Percentiles rank a stretch among this genome's conserved stretches.
phyloP scores from a whole-genome alignment of 2,113 vertebrate species.

The Datnioides undecimradiatus region DNA sequence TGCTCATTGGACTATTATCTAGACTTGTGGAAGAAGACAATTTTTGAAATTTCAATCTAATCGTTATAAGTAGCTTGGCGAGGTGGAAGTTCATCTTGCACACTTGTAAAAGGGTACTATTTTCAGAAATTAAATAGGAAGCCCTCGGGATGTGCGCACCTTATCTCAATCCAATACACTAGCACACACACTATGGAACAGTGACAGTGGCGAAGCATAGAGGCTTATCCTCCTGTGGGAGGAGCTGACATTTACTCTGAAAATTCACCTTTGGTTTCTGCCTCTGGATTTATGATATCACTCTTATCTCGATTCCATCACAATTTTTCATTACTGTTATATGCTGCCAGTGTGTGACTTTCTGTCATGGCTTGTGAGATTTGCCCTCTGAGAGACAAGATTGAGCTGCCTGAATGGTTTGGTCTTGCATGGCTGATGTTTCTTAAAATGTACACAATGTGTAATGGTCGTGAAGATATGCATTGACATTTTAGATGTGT shows the following conservation, averaged over 20 bases:
- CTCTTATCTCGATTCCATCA: slow-evolving; percentile 76
- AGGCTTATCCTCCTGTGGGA: slow-evolving; percentile 74
- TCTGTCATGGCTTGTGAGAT: slow-evolving; percentile 47
- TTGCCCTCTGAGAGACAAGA: slow-evolving; percentile 23
- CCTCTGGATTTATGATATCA: slow-evolving; percentile 75
- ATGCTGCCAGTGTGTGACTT: slow-evolving; percentile 30
- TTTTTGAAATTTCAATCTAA: slow-evolving; percentile 73
- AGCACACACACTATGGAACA: slow-evolving; percentile 37
- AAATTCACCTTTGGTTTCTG: slow-evolving; percentile 78
- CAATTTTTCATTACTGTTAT: slow-evolving; percentile 61
- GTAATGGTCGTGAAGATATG: slow-evolving; percentile 27
- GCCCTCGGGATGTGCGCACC: slow-evolving; percentile 47
- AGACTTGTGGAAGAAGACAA: slow-evolving; percentile 63
- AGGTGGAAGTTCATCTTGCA: slow-evolving; percentile 73
- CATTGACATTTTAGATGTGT: slow-evolving; percentile 48
- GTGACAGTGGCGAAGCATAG: slow-evolving; percentile 44
- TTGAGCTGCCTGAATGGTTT: slow-evolving; percentile 48
- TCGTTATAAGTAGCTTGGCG: slow-evolving; percentile 64
- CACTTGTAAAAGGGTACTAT: slow-evolving; percentile 66
- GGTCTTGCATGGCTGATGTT: slow-evolving; percentile 14
- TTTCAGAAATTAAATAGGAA: slow-evolving; percentile 69
- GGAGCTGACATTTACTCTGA: slow-evolving; percentile 78
- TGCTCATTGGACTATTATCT: slow-evolving; percentile 73
- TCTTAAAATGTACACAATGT: slow-evolving; percentile 23
- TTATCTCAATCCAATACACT: slow-evolving; percentile 62